Base-by-base conservation (phyloP, 2,113 vertebrate species). In the Polypterus bichir region DNA sequence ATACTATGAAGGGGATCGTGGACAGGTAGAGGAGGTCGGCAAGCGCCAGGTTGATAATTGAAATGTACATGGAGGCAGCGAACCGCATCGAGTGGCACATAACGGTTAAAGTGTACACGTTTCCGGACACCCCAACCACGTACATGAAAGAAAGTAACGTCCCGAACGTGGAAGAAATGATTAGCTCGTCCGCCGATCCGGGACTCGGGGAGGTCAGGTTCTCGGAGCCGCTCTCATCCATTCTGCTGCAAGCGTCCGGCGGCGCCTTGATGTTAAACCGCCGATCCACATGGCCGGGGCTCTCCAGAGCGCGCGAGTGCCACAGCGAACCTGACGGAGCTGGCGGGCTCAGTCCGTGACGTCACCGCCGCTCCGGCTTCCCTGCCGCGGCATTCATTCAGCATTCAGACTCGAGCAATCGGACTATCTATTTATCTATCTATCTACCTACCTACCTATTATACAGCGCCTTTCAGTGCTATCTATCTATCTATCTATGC, bases 1-100 rank as follows among this genome's bases (percentile, higher is more conserved):
- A 87, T 70, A 93, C 91, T 69, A 94, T 87, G 79, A 93, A 93
- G 9, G 92, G 92, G 79, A 94, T 93, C 66, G 90, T 91, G 83
- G 89, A 92, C 66, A 94, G 89, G 83, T 93, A 94, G 62, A 94
- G 88, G 62, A 94, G 82, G 79, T 94, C 92, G 59, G 92, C 92
- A 62, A 93, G 80, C 7, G 91, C 92, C 77, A 93, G 79, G 83
- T 91, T 93, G 64, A 92, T 83, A 79, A 94, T 92, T 73, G 90
- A 92, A 76, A 90, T 85, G 80, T 92, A 91, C 89, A 94, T 88
- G 56, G 91, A 90, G 5, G 89, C 91, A 57, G 89, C 86, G 63
- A 89, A 83, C 47, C 90, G 88, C 66, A 89, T 89, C 11, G 90
- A 89, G 71, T 90, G 89, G 63, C 89, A 90, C 88, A 93, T 92